These are phyloP conservation scores for Telenomus remus DNA, from an alignment of 1,140 invertebrate species.

Conservation along the genomic window DNA sequence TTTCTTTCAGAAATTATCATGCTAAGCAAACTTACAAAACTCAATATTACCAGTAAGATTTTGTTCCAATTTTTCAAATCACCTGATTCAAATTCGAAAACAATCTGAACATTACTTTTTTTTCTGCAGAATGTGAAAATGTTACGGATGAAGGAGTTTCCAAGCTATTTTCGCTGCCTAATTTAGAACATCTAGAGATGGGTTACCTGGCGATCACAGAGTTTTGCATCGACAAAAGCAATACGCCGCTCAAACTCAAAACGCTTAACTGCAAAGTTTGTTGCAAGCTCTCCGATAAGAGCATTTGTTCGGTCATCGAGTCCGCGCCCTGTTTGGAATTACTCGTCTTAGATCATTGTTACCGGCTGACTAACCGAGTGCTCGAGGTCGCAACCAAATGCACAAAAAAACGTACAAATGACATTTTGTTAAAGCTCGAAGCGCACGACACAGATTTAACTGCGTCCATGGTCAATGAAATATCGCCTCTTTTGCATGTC, in stretches of 20 bases:
- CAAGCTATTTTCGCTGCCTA: constrained; percentile 25
- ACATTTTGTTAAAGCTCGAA: constrained; percentile 26
- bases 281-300: constrained; percentile 2
- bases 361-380: constrained; percentile 10
- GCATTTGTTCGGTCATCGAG: constrained; percentile 22
- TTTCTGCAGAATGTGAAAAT: constrained; percentile 23
- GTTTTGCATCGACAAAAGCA: constrained; percentile 15
- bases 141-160: constrained; percentile 21
- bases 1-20: constrained; percentile 13
- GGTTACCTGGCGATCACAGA: background rate
- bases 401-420: constrained; percentile 40
- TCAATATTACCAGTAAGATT: constrained; percentile 32
- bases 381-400: constrained; percentile 21
- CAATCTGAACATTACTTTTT: background rate
- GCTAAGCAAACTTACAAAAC: constrained; percentile 27
- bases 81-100: too few species aligned
- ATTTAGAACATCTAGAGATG: constrained; percentile 26
- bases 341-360: constrained; percentile 15
- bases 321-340: constrained; percentile 16
- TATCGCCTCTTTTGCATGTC: constrained; percentile 35
- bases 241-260: constrained; percentile 20
- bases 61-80: too few species aligned
- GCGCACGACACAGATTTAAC: constrained; percentile 1
- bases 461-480: background rate
- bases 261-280: constrained; percentile 12